phyloP scores from a whole-genome alignment of 2,113 vertebrate genomes.

The Otis tarda region DNA sequence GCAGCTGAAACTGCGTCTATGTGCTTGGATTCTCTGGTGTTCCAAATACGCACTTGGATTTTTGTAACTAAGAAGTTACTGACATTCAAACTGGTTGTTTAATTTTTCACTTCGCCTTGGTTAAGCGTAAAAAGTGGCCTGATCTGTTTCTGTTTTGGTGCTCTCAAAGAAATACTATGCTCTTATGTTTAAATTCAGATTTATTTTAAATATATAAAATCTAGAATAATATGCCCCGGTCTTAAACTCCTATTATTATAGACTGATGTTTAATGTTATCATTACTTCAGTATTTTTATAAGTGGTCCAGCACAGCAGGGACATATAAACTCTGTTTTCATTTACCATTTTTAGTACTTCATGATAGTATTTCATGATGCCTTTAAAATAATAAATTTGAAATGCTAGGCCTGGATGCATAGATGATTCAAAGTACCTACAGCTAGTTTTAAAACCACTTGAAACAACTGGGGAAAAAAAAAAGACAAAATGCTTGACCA shows the following conservation, averaged over 20 bases:
- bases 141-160: neutral
- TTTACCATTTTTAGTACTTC: neutral
- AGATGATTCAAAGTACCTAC: neutral
- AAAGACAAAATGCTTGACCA: neutral
- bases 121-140: neutral
- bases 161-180: neutral
- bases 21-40: neutral
- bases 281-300: neutral
- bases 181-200: neutral
- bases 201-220: slow-evolving; percentile 15
- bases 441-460: neutral
- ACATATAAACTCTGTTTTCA: neutral
- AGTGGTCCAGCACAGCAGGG: neutral
- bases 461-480: accelerated
- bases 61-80: neutral
- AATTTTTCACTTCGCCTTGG: neutral
- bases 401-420: neutral
- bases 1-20: neutral
- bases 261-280: neutral
- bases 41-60: neutral
- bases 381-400: neutral
- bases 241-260: neutral
- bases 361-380: neutral
- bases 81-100: neutral
- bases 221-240: neutral